phyloP scores from a whole-genome alignment of 2,888 invertebrate species.

The Octodonta nipae region DNA sequence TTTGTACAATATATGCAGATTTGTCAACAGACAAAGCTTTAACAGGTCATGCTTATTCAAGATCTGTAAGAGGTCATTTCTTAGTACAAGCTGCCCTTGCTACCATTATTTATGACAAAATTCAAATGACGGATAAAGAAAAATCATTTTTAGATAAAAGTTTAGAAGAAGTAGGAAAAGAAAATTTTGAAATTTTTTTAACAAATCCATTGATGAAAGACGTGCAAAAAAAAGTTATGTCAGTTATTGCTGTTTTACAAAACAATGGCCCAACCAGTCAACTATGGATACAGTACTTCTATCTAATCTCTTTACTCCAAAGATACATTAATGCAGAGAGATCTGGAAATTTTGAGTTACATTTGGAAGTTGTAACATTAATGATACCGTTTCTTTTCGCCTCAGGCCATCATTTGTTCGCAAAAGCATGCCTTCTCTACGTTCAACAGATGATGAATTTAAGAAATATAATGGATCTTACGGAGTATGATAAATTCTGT shows the following conservation, averaged over 20 bases:
- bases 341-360: not conserved
- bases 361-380: not conserved
- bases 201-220: not conserved
- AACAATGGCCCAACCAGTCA: not conserved
- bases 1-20: slow-evolving; percentile 19
- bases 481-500: slow-evolving; percentile 1
- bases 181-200: not conserved
- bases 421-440: slow-evolving; percentile 1
- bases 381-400: not conserved
- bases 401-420: slow-evolving; percentile 1
- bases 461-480: not conserved
- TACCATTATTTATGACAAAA: not conserved
- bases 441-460: not conserved
- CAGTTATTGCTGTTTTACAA: not conserved
- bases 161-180: not conserved
- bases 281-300: slow-evolving; percentile 1
- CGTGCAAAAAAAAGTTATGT: not conserved
- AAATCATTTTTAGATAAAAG: not conserved
- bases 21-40: slow-evolving; percentile 15
- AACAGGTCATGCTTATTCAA: slow-evolving; percentile 15
- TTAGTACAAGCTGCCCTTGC: slow-evolving; percentile 1
- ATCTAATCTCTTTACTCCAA: not conserved
- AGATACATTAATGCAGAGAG: not conserved
- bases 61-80: slow-evolving; percentile 9
- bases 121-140: slow-evolving; percentile 1